Evolutionary conservation across 1,140 invertebrate species (phyloP), one percentile per base, ranked within the genome.

Genomic region (Drosophila parabipectinata): DNA sequence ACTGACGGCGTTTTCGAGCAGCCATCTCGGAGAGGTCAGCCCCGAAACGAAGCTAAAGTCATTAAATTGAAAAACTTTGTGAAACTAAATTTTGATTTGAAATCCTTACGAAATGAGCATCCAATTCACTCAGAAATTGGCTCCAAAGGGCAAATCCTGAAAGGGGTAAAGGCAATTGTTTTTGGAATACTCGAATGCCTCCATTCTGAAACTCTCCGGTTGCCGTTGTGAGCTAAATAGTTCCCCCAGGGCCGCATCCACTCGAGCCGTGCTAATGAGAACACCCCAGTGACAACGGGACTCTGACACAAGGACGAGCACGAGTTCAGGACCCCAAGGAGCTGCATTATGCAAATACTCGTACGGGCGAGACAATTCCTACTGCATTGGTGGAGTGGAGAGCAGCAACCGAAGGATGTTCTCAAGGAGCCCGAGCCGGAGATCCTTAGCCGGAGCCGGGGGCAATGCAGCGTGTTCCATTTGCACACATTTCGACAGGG

Each of bases 241-340:
- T 90, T 90, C 76, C 85, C 87, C 55, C 63, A 73, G 87, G 87
- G 76, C 67, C 44, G 73, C 82, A 82, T 77, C 69, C 81, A 82
- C 85, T 90, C 81, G 85, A 90, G 82, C 54, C 68, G 87, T 90
- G 81, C 87, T 90, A 90, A 90, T 90, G 85, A 90, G 81, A 83
- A 89, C 72, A 76, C 79, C 83, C 79, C 67, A 61, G 83, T 69
- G 67, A 77, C 74, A 77, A 77, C 51, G 52, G 54, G 64, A 32
- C 18, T 50, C 44, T 10, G 34, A 30, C 57, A 39, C 64, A 71
- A 72, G 54, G 74, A 59, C 59, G 53, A 58, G 37, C 47, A 21
- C 21, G 56, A 60, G 62, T 15, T 47, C 44, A 47, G 44, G 44
- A 15, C 18, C 44, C 15, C 2, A 47, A 60, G 59, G 28, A 26